Base-by-base conservation (phyloP, 2,797 vertebrate species). In the Gymnodraco acuticeps region DNA sequence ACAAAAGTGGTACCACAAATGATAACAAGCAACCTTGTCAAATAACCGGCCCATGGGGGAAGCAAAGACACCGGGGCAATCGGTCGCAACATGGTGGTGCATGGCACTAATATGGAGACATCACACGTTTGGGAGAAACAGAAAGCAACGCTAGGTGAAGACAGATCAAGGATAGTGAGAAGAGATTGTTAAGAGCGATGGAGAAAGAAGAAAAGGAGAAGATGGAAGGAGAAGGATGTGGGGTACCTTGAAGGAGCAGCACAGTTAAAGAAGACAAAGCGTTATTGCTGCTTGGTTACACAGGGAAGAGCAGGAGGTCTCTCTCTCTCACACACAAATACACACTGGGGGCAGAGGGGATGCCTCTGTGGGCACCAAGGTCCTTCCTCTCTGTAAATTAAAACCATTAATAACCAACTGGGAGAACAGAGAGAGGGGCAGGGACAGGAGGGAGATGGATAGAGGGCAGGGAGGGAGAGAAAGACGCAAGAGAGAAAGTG, bases 331-430 rank as follows among this genome's bases (percentile, higher is more conserved):
- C 64, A 78, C 83, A 81, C 82, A 90, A 91, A 86, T 78, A 86
- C 89, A 86, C 89, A 86, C 89, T 64, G 6, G 89, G 90, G 91
- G 87, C 81, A 83, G 73, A 84, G 83, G 86, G 82, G 80, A 82
- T 41, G 89, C 78, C 88, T 91, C 94, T 89, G 86, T 95, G 94
- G 94, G 85, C 90, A 88, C 92, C 92, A 94, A 92, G 88, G 94
- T 95, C 95, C 75, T 82, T 81, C 81, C 88, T 92, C 83, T 77
- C 93, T 90, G 94, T 95, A 97, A 97, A 97, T 98, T 96, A 97
- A 97, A 97, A 95, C 93, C 87, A 96, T 97, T 97, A 97, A 96
- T 97, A 97, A 96, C 87, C 88, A 91, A 94, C 87, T 86, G 90
- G 92, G 91, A 89, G 81, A 88, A 55, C 51, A 65, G 82, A 31